phyloP scores from a whole-genome alignment of 1,140 invertebrate species.

The Cherax quadricarinatus region DNA sequence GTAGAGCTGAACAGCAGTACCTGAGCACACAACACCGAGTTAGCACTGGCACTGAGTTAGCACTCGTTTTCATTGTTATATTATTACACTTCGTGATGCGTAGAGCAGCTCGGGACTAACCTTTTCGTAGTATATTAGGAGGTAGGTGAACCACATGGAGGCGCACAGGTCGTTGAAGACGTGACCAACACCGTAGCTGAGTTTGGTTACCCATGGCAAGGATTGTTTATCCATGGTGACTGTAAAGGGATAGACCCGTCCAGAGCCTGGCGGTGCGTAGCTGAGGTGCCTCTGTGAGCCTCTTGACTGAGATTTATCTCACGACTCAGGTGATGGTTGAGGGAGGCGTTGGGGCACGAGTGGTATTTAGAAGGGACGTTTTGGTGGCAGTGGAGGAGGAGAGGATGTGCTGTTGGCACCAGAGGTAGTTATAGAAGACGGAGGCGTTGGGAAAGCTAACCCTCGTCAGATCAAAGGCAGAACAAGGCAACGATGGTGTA shows the following conservation, averaged over 20 bases:
- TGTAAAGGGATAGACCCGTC: neutral
- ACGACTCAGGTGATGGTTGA: no score
- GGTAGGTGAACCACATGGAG: slow-evolving; percentile 97
- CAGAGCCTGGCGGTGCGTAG: neutral
- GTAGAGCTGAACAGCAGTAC: slow-evolving; percentile 43
- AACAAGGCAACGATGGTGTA: no score
- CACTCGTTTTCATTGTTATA: no score
- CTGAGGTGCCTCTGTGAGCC: neutral
- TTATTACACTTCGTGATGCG: no score
- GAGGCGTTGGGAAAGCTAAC: neutral
- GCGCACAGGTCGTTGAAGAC: slow-evolving; percentile 96
- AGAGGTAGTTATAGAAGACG: neutral
- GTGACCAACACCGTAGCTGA: slow-evolving; percentile 84
- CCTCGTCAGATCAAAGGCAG: no score
- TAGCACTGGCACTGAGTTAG: neutral
- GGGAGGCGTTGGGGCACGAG: neutral
- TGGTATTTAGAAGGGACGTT: neutral
- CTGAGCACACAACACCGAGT: neutral
- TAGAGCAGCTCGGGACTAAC: slow-evolving; percentile 77
- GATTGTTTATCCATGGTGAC: slow-evolving; percentile 31
- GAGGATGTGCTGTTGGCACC: neutral
- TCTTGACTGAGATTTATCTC: no score
- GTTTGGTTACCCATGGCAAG: slow-evolving; percentile 34
- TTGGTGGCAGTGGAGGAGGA: neutral
- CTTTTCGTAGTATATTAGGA: slow-evolving; percentile 92